Conservation (phyloP, 2,113 vertebrate genomes). For the Numenius arquata region DNA sequence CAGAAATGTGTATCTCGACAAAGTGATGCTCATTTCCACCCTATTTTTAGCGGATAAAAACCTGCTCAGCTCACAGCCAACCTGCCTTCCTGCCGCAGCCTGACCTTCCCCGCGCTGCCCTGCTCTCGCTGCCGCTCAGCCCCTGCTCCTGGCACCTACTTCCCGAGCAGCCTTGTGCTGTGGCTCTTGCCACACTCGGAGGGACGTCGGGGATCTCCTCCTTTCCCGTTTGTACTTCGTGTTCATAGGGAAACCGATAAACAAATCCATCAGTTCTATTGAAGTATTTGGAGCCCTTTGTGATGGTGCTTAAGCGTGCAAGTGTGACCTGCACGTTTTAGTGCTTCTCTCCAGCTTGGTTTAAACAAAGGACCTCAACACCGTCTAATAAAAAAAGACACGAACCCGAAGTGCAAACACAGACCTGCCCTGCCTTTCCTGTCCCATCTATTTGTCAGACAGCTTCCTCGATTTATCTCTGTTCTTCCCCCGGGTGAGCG, state of each 20-base stretch:
- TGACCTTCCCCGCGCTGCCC: background rate
- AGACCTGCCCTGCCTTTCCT: background rate
- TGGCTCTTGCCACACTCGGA: rapidly evolving
- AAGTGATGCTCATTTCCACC: background rate
- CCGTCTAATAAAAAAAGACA: rapidly evolving
- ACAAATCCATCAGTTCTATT: background rate
- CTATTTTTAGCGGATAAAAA: background rate
- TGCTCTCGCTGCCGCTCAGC: background rate
- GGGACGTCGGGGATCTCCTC: background rate
- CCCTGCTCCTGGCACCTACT: background rate
- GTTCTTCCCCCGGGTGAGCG: background rate
- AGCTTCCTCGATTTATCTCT: background rate
- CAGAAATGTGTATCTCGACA: background rate
- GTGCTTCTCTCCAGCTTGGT: background rate
- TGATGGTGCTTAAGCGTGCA: rapidly evolving
- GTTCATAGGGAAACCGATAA: background rate
- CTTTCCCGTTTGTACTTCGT: rapidly evolving
- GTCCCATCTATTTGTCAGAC: background rate
- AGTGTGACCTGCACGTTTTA: background rate
- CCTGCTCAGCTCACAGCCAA: background rate
- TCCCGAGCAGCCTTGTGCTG: rapidly evolving
- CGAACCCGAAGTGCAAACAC: background rate
- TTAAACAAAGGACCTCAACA: background rate
- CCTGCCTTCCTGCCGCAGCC: background rate
- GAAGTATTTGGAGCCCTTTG: background rate